Evolutionary conservation across 1,140 invertebrate species (phyloP), one percentile per base, ranked within the genome.

Genomic region (Druon quercuslanigerum): DNA sequence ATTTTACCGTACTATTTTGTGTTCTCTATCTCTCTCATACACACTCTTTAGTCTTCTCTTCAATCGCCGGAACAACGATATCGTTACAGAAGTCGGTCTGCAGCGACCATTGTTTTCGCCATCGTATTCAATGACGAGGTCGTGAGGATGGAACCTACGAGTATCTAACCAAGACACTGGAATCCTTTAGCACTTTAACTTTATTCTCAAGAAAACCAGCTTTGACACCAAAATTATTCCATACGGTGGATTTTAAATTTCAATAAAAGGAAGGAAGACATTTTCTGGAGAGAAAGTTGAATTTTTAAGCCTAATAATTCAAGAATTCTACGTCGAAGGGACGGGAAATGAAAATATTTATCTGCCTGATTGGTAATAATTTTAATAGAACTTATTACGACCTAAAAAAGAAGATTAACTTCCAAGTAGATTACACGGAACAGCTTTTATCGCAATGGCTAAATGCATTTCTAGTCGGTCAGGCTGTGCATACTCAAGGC

Each of bases 71-170:
- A 50, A 70, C 74, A 13, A 81, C 82, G 82, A 83, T 87, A 86
- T 84, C 84, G 82, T 84, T 83, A 80, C 82, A 85, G 74, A 84
- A 83, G 77, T 86, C 82, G 80, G 79, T 79, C 79, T 77, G 76
- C 81, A 78, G 82, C 80, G 78, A 79, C 84, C 79, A 84, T 85
- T 85, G 84, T 85, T 84, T 84, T 81, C 51, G 74, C 71, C 80
- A 71, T 75, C 71, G 75, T 74, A 80, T 83, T 83, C 82, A 83
- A 79, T 72, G 74, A 72, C 75, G 40, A 72, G 40, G 19, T 14
- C 40, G 13, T 66, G 16, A 66, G 25, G 25, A 66, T 40, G 13
- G n/a, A 66, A 66, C 8, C 13, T 40, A 46, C 12, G 25, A 46
- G 25, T 40, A 66, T 40, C 60, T n/a, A 33, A 66, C 60, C 60